Evolutionary conservation across 2,888 invertebrate species (phyloP).

Genomic region (Julus scandinavius): DNA sequence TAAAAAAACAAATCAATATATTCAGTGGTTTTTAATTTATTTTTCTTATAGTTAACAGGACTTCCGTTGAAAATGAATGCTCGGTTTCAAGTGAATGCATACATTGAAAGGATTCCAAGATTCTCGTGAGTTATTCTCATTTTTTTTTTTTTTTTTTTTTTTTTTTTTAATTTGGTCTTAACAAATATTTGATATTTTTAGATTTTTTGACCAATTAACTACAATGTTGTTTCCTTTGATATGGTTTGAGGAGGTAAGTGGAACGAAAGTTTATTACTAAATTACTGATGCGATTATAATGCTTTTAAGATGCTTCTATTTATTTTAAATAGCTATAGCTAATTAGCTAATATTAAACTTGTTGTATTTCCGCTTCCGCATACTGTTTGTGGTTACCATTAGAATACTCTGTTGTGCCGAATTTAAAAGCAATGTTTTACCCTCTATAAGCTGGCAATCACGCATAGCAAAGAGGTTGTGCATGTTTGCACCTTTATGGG

Average conservation of each 20-base stretch:
- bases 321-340: no score
- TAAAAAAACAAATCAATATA: not conserved
- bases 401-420: not conserved
- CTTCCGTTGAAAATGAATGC: conserved; percentile 47
- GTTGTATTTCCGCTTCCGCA: not conserved
- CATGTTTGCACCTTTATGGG: not conserved
- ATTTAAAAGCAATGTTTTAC: not conserved
- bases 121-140: conserved; percentile 49
- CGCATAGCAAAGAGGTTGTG: not conserved
- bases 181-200: not conserved
- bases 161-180: not conserved
- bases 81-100: conserved; percentile 52
- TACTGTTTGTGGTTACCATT: not conserved
- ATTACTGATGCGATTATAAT: not conserved
- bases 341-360: not conserved
- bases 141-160: not conserved
- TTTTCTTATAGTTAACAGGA: conserved; percentile 50
- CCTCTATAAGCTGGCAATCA: not conserved
- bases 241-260: conserved; percentile 55
- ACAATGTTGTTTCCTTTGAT: conserved; percentile 53
- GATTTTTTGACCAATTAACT: conserved; percentile 52
- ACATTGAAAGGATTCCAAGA: conserved; percentile 49
- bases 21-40: not conserved
- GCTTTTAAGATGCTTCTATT: not conserved
- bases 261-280: not conserved